Evolutionary conservation across 2,113 vertebrate genomes (phyloP), one percentile per base, ranked within the genome.

Genomic region (Lates calcarifer): DNA sequence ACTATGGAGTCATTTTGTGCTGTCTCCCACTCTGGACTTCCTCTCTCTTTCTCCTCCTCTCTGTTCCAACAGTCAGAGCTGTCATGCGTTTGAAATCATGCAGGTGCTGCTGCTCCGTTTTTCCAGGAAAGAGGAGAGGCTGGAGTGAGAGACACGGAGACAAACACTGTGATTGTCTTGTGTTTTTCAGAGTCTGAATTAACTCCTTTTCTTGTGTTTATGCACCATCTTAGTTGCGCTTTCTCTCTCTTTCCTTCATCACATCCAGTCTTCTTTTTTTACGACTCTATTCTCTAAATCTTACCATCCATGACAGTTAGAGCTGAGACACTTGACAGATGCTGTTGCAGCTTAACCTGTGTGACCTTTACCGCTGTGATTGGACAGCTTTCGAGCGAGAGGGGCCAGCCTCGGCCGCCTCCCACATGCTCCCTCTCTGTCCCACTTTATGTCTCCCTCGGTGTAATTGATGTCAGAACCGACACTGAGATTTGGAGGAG

Each of bases 61-160:
- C 55, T 37, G 61, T 66, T 55, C 31, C 47, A 60, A 3, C 57
- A 49, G 62, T 75, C 74, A 0, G 73, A 81, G 61, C 77, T 82
- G 87, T 86, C 85, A 61, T 29, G 31, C 24, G 12, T 75, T 84
- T 84, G 81, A 89, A 79, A 82, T 74, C 4, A 0, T 79, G 71
- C 90, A 90, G 88, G 68, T 87, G 76, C 70, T 49, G 51, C 51
- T 18, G 24, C 76, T 74, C 35, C 18, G 7, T 74, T 80, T 80
- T 84, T 82, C 79, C 45, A 64, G 61, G 37, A 79, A 66, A 74
- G 33, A 63, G 51, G 1, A 58, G 22, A 69, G 57, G 55, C 77
- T 8, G 2, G 53, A 53, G 58, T 17, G 26, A 57, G 53, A 29
- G 41, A 47, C 15, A 28, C 29, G 7, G n/a, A 72, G 60, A 85